Conservation (phyloP, 2,113 vertebrate genomes). For the Saguinus midas region DNA sequence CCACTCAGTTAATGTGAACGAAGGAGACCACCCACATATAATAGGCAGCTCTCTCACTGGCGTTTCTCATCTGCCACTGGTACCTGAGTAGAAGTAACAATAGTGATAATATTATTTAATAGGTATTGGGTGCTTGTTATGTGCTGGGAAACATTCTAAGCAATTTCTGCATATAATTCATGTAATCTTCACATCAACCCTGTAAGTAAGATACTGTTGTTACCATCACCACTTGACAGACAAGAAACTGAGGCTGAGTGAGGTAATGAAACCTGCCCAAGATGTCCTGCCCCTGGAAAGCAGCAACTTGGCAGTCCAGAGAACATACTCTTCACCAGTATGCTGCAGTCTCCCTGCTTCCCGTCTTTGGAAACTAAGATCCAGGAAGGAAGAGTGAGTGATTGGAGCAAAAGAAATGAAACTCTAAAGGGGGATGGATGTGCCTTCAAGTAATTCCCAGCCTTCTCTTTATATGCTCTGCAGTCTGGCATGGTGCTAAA, state of each 20-base stretch:
- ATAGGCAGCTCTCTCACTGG: not conserved
- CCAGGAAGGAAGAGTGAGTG: not conserved
- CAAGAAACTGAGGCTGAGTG: not conserved
- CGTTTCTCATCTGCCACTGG: not conserved
- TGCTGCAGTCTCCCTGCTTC: not conserved
- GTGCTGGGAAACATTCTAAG: not conserved
- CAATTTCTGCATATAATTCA: fast-evolving
- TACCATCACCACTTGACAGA: not conserved
- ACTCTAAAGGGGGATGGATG: not conserved
- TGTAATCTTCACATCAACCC: not conserved
- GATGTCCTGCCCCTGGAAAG: not conserved
- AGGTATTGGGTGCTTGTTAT: not conserved
- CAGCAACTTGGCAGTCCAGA: not conserved
- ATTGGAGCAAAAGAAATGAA: not conserved
- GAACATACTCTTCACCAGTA: not conserved
- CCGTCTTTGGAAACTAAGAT: not conserved
- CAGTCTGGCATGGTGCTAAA: not conserved
- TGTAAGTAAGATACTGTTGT: fast-evolving
- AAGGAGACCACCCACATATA: fast-evolving
- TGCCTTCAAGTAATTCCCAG: not conserved
- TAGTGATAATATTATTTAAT: not conserved
- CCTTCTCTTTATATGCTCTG: not conserved
- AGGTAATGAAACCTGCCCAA: not conserved
- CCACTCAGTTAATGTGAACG: not conserved
- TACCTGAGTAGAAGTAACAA: fast-evolving